A percentile compares a stretch with the other conserved stretches of the same genome.
Conservation (phyloP, 2,888 invertebrate genomes). For the Zygogramma bicolorata region DNA sequence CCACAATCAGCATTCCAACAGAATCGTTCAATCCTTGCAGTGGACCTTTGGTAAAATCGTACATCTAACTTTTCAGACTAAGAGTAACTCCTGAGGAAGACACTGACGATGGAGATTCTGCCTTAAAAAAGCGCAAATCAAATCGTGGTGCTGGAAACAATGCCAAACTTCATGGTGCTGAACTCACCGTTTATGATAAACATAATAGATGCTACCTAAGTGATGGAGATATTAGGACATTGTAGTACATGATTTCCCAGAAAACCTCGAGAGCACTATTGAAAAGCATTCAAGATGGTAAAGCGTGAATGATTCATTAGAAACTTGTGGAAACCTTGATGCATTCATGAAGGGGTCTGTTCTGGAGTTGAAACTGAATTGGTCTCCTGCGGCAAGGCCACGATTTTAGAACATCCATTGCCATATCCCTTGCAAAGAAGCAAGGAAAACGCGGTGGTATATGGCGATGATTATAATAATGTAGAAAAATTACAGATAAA, state of each 20-base stretch:
- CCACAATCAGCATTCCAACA: too few relatives aligned
- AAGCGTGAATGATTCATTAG: conserved; percentile 70
- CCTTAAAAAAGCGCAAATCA: conserved; percentile 78
- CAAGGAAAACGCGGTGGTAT: conserved; percentile 63
- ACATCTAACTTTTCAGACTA: conserved; percentile 83
- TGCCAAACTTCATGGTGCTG: too few relatives aligned
- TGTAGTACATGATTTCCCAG: conserved; percentile 80
- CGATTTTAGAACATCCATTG: conserved; percentile 76
- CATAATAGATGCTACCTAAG: conserved; percentile 89
- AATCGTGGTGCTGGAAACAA: conserved; percentile 51
- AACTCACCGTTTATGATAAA: conserved; percentile 90
- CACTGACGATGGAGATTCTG: conserved; percentile 72
- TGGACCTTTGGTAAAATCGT: conserved; percentile 85
- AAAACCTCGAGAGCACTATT: too few relatives aligned
- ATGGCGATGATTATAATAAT: conserved; percentile 61
- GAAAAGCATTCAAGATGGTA: conserved; percentile 83
- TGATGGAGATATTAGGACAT: conserved; percentile 95
- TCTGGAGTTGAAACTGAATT: conserved; percentile 85
- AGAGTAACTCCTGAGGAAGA: conserved; percentile 69
- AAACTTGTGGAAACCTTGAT: too few relatives aligned
- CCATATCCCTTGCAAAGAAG: conserved; percentile 67
- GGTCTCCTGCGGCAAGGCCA: conserved; percentile 82
- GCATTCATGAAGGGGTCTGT: conserved; percentile 72
- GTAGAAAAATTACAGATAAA: conserved; percentile 80
- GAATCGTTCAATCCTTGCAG: too few relatives aligned